Base-by-base conservation (phyloP, 2,888 invertebrate species). In the Galerucella pusilla region DNA sequence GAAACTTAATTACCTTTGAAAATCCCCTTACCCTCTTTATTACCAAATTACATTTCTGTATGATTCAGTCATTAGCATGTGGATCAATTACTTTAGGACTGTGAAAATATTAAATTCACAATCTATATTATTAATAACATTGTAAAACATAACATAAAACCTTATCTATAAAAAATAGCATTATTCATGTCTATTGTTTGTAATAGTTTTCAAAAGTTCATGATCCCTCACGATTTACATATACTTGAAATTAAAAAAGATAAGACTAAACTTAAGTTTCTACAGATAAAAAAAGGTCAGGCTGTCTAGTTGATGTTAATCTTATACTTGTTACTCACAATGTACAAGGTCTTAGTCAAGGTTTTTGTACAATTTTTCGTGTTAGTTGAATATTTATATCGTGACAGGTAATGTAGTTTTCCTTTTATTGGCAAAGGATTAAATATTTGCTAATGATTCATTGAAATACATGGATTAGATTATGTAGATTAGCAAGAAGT, bases 281-380 rank as follows among this genome's bases (percentile, higher is more conserved):
- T 57, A 20, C 57, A 16, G 57, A 63, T 42, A 63, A 42, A 42
- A 35, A 65, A 64, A 65, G 46, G 64, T 65, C 64, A 46, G 46
- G 45, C 16, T 46, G 64, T 65, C 64, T 65, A 16, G 64, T 20
- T 65, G 64, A 65, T 65, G 20, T 65, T 65, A 65, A 65, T 65
- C 64, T 65, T 46, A 46, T 20, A 65, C 64, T 65, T 16, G 46
- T 65, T 65, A 65, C 64, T 46, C 16, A 64, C n/a, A 42, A 46
- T 20, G 46, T 20, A 46, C 64, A 65, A 65, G 64, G 64, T 65
- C 64, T 65, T 45, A 63, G 63, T 63, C 63, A 63, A 63, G 63
- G 63, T 42, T 63, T 63, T 57, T 57, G 7, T 16, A 57, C 2
- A 57, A 57, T 57, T 57, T 16, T 9, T 57, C 9, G 20, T 49